phyloP scores from a whole-genome alignment of 23 tunicate genomes.

The Halocynthia roretzi region DNA sequence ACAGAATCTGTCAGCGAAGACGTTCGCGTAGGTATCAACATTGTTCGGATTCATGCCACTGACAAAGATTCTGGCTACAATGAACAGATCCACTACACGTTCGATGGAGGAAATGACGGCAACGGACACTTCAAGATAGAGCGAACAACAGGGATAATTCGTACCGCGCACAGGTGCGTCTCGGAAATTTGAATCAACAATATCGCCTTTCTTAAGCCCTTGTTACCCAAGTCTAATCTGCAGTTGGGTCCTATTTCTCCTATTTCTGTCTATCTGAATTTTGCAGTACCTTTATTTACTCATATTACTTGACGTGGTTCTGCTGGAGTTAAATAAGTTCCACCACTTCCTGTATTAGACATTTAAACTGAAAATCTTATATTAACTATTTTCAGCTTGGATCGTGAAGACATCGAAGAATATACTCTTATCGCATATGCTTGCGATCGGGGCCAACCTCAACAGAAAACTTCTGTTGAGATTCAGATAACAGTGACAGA shows the following conservation, averaged over 20 bases:
- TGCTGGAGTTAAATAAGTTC: no score
- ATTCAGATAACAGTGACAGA: constrained; percentile 53
- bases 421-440: constrained; percentile 67
- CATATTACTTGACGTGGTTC: no score
- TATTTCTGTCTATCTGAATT: background rate
- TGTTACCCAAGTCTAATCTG: background rate
- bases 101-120: constrained; percentile 57
- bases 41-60: constrained; percentile 59
- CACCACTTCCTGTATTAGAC: background rate
- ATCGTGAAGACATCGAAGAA: constrained; percentile 55
- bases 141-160: constrained; percentile 38
- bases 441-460: constrained; percentile 54
- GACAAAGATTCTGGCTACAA: constrained; percentile 77
- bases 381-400: constrained; percentile 39
- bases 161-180: constrained; percentile 60
- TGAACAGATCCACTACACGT: constrained; percentile 52
- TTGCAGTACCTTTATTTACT: no score
- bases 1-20: constrained; percentile 40
- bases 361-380: background rate
- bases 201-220: background rate
- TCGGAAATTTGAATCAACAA: background rate
- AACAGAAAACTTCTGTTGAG: constrained; percentile 39
- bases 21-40: constrained; percentile 6
- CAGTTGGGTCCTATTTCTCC: background rate
- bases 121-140: constrained; percentile 67